Base-by-base conservation (phyloP, 2,888 invertebrate species). In the Aricia artaxerxes region DNA sequence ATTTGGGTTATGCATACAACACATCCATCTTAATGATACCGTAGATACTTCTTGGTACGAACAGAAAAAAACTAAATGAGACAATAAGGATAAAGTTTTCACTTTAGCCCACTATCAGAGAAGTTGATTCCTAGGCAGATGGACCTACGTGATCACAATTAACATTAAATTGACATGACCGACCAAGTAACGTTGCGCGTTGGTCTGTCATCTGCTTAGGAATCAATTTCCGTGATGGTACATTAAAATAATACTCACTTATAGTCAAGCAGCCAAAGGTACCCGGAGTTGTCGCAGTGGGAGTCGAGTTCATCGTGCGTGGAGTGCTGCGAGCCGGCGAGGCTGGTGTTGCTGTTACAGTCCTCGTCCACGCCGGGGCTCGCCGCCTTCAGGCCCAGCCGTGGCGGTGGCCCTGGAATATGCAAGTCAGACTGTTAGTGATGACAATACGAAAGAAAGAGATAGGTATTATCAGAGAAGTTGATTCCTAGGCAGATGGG, bases 191-290 rank as follows among this genome's bases (percentile, higher is more conserved):
- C 24, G 24, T 24, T 24, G 24, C 24, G 24, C 13, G 53, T 9
- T 53, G 44, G 44, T 44, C 44, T 9, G 9, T 9, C 44, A 53
- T 13, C 13, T 4, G 13, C 13, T 7, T 61, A n/a, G 7, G 16
- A 24, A 24, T 16, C n/a, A 61, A 16, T 4, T 57, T 57, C 13
- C 13, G 1, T 6, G 60, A 61, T n/a, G 24, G 7, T 0, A n/a
- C 4, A n/a, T n/a, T 60, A 24, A 24, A 7, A 61, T 24, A 31
- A 16, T 9, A 92, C 95, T 95, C 86, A 97, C 97, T 97, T 97
- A 88, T 97, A 98, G 91, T 98, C 98, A 86, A 97, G 96, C 92
- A 97, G 97, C 98, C 98, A 98, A 91, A 98, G 97, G 90, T 98
- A 98, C 86, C 98, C 98, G 86, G 97, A 97, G 95, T 97, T 98